A percentile compares a stretch with the other conserved stretches of the same genome.
These are phyloP conservation scores for Limosa lapponica DNA, from an alignment of 2,797 vertebrate species.

Conservation along the genomic window DNA sequence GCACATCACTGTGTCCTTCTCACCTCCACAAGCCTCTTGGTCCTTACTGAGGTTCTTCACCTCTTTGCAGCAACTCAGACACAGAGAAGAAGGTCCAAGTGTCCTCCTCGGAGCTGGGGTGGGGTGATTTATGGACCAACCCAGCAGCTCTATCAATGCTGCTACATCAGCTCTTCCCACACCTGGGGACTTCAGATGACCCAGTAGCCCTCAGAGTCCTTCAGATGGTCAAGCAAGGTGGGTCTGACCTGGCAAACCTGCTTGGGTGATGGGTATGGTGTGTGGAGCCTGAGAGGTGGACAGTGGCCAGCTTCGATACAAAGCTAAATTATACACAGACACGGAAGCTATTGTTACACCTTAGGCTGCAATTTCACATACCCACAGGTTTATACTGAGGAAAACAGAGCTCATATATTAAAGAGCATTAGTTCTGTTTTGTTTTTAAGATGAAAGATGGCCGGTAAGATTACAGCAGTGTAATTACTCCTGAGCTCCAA, in stretches of 20 bases:
- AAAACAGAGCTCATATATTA: neutral
- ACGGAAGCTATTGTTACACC: neutral
- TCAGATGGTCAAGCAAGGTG: neutral
- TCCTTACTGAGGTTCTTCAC: neutral
- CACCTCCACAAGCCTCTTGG: neutral
- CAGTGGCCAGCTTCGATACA: neutral
- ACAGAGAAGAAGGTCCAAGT: neutral
- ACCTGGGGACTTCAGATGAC: neutral
- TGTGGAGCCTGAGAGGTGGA: neutral
- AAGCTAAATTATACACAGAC: neutral
- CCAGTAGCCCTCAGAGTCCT: neutral
- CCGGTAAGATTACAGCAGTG: rapidly evolving
- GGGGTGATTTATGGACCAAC: neutral
- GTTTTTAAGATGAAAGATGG: neutral
- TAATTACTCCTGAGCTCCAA: neutral
- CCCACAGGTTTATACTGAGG: neutral
- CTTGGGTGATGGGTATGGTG: neutral
- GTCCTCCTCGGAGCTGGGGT: neutral
- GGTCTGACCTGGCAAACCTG: neutral
- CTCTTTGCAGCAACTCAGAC: neutral
- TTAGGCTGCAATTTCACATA: neutral
- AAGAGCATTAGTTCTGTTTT: neutral
- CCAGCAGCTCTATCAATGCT: neutral
- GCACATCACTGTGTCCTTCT: rapidly evolving
- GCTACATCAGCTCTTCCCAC: neutral